phyloP scores from a whole-genome alignment of 2,113 vertebrate genomes.

The Varanus salvator region DNA sequence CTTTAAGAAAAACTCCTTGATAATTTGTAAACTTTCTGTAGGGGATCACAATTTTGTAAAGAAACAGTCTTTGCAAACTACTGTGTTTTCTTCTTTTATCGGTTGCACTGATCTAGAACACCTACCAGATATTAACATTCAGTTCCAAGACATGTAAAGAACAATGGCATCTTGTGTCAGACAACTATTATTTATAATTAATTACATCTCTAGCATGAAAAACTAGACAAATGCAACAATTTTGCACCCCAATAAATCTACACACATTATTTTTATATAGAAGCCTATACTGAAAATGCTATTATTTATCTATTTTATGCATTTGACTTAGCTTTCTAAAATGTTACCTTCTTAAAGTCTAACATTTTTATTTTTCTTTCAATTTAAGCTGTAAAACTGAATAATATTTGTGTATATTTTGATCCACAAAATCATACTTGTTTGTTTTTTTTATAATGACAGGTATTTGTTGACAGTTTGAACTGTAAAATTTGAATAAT shows the following conservation, averaged over 20 bases:
- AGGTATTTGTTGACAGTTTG: not conserved
- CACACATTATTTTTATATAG: not conserved
- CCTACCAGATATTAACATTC: constrained; percentile 3
- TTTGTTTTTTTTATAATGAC: constrained; percentile 14
- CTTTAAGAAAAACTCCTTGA: constrained; percentile 3
- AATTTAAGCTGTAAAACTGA: constrained; percentile 12
- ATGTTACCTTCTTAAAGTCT: constrained; percentile 8
- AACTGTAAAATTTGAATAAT: constrained; percentile 11
- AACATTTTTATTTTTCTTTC: constrained; percentile 26
- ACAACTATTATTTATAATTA: constrained; percentile 15
- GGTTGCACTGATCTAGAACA: constrained; percentile 30
- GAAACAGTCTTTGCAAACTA: not conserved
- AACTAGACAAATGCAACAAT: constrained; percentile 27
- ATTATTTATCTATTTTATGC: not conserved
- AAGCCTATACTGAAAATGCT: constrained; percentile 20
- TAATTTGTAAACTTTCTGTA: constrained; percentile 13
- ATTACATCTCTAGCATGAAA: constrained; percentile 25
- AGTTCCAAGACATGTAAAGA: not conserved
- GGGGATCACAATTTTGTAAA: not conserved
- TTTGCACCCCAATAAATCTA: constrained; percentile 25
- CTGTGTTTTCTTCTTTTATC: not conserved
- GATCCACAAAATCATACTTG: constrained; percentile 20
- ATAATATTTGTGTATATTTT: constrained; percentile 11
- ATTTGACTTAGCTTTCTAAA: not conserved
- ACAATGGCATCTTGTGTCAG: not conserved